Percentiles rank a stretch among this genome's conserved stretches.
These are phyloP conservation scores for Momotus momota DNA, from an alignment of 2,797 vertebrate genomes.

Conservation along the genomic window DNA sequence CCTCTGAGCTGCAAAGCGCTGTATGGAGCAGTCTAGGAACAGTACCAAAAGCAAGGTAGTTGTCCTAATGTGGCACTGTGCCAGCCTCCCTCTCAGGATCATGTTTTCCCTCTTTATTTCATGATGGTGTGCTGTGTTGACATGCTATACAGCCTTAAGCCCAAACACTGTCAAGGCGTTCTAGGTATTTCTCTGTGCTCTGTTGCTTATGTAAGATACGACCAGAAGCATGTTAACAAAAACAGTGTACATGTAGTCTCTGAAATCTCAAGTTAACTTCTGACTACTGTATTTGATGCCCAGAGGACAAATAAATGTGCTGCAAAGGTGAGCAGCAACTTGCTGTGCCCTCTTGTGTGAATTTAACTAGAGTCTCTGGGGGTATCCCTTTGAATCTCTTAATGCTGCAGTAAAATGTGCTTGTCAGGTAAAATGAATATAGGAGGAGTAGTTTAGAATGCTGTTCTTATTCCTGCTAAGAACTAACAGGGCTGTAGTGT, in stretches of 20 bases:
- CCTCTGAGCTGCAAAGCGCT: background rate
- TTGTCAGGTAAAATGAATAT: background rate
- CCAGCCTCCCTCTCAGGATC: background rate
- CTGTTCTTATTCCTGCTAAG: background rate
- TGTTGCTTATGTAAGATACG: background rate
- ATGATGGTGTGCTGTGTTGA: background rate
- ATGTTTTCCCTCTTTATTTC: background rate
- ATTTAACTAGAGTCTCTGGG: background rate
- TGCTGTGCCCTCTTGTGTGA: background rate
- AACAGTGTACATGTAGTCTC: background rate
- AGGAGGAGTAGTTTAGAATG: background rate
- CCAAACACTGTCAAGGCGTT: background rate
- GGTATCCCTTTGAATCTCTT: background rate
- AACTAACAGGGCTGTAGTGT: fast-evolving
- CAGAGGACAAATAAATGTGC: background rate
- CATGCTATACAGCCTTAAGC: background rate
- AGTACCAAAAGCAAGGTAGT: background rate
- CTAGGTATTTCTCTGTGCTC: background rate
- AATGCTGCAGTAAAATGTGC: background rate
- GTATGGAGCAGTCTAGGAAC: fast-evolving
- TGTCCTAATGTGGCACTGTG: background rate
- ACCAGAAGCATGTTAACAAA: background rate
- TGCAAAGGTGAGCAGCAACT: background rate
- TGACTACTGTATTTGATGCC: background rate
- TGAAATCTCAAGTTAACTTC: background rate